These are phyloP conservation scores for Proctacanthus coquilletti DNA, from an alignment of 1,140 invertebrate genomes.

Conservation along the genomic window DNA sequence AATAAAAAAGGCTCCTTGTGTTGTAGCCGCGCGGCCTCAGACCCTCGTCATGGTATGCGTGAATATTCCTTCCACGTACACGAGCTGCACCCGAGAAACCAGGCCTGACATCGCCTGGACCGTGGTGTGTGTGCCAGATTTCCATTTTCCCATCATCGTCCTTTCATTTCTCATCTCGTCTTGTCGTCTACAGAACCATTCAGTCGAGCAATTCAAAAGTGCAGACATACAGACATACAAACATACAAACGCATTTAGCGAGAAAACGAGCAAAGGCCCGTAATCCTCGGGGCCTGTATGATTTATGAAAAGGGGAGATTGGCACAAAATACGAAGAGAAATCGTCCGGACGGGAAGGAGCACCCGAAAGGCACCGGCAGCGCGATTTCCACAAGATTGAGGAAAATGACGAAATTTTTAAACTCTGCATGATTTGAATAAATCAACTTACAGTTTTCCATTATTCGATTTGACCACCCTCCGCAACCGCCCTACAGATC, in stretches of 20 bases:
- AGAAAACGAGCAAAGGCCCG: not conserved
- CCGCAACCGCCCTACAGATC: too few relatives aligned
- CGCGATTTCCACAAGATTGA: too few relatives aligned
- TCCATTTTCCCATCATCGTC: not conserved
- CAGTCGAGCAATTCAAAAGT: too few relatives aligned
- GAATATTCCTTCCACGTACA: too few relatives aligned
- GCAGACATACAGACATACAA: too few relatives aligned
- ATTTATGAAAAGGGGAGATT: not conserved
- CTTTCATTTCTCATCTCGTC: constrained; percentile 1
- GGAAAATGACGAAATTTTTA: not conserved
- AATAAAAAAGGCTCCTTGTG: not conserved
- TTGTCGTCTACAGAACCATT: not conserved
- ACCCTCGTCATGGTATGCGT: too few relatives aligned
- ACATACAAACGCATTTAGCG: not conserved
- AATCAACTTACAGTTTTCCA: not conserved
- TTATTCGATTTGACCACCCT: not conserved
- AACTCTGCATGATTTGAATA: not conserved
- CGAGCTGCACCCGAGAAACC: not conserved
- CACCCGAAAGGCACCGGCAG: not conserved
- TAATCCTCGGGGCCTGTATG: not conserved
- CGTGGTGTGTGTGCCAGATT: too few relatives aligned
- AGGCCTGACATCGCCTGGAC: not conserved
- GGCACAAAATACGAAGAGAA: not conserved
- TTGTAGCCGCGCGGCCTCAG: too few relatives aligned
- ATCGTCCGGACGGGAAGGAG: not conserved